Evolutionary conservation across 1,140 invertebrate genomes (phyloP).

Genomic region (Stegodyphus mimosarum): DNA sequence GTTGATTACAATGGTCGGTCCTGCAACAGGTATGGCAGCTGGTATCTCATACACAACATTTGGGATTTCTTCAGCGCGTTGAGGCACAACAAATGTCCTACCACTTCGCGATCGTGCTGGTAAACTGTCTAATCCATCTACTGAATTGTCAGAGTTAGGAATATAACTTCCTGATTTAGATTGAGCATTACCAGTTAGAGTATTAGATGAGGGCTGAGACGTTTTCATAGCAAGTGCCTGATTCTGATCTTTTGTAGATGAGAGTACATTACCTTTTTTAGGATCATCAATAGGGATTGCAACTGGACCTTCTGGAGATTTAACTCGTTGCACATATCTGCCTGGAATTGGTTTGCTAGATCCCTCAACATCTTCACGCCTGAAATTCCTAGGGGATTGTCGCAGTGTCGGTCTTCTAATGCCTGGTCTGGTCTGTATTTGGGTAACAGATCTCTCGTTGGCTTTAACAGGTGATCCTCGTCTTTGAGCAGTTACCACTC

Average conservation of each 20-base stretch:
- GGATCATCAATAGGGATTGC: slow-evolving; percentile 1
- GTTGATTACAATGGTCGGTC: neutral
- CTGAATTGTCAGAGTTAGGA: neutral
- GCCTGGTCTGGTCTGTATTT: neutral
- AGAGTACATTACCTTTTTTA: neutral
- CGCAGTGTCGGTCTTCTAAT: neutral
- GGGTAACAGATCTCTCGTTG: neutral
- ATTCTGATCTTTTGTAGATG: no score
- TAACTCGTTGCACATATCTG: neutral
- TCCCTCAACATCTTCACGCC: neutral
- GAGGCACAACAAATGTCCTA: neutral
- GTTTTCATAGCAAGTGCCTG: no score
- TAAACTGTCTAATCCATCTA: neutral
- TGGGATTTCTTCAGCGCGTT: neutral
- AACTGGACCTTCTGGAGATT: slow-evolving; percentile 9
- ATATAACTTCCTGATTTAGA: no score
- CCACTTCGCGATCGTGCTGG: neutral
- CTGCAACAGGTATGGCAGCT: neutral
- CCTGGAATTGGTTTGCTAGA: neutral
- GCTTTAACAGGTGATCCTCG: neutral
- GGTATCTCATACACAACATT: neutral
- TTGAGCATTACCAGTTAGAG: no score
- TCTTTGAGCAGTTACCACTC: neutral
- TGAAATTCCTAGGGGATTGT: neutral
- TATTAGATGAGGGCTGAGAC: no score